These are phyloP conservation scores for Pristionchus mayeri DNA, from an alignment of 2,888 invertebrate genomes.

Conservation along the genomic window DNA sequence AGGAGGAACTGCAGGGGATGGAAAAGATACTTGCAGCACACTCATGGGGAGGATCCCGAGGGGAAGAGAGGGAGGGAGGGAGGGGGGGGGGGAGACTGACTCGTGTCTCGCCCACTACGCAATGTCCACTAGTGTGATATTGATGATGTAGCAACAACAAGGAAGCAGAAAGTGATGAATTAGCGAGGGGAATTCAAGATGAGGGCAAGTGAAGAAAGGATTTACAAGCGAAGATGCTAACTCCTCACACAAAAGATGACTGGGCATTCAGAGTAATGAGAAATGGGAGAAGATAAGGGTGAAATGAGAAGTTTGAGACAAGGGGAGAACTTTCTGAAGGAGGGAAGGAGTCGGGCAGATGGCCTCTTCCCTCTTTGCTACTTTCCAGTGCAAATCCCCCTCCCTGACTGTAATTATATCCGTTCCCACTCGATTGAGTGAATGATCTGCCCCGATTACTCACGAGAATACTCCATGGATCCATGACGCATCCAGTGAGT, in stretches of 20 bases:
- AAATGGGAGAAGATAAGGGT: background rate
- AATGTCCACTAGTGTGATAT: constrained; percentile 21
- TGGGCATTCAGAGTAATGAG: no score
- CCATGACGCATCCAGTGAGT: background rate
- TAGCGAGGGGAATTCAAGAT: background rate
- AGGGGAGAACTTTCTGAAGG: background rate
- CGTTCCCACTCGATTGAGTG: background rate
- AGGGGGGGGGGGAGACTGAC: background rate
- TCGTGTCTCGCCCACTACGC: background rate
- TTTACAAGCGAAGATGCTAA: no score
- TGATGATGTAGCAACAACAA: constrained; percentile 32
- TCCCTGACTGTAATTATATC: background rate
- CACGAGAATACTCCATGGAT: constrained; percentile 9
- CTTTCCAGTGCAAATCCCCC: background rate
- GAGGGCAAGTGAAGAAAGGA: background rate
- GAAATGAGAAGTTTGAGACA: background rate
- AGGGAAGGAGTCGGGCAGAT: background rate
- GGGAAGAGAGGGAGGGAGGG: background rate
- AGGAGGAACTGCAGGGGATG: no score
- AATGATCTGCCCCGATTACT: background rate
- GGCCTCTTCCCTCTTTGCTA: background rate
- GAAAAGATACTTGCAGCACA: no score
- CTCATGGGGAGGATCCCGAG: no score
- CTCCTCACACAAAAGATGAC: no score
- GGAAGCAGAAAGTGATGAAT: constrained; percentile 1